Evolutionary conservation across 2,888 invertebrate genomes (phyloP).

Genomic region (Drosophila nr. perissopoda): DNA sequence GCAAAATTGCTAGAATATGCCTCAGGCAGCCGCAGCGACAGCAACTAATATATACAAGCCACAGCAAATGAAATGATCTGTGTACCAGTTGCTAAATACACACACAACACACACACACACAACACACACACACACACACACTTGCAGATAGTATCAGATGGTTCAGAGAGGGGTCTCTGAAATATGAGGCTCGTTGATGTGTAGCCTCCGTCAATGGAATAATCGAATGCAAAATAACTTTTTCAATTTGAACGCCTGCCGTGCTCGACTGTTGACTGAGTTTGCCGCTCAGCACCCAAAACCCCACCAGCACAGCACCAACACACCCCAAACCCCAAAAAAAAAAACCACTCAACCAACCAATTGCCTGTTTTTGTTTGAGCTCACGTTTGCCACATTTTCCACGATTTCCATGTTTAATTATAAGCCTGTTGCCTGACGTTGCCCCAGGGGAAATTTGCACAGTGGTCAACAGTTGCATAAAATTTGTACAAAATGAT

Average conservation of each 20-base stretch:
- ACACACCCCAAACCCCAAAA: not conserved
- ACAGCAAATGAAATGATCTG: constrained; percentile 65
- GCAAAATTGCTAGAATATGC: constrained; percentile 74
- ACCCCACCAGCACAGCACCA: constrained; percentile 6
- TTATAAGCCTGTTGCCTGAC: constrained; percentile 58
- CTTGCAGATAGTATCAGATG: not conserved
- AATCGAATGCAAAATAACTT: constrained; percentile 79
- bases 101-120: not conserved
- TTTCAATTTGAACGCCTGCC: constrained; percentile 69
- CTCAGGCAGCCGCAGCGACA: constrained; percentile 19
- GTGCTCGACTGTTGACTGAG: constrained; percentile 38
- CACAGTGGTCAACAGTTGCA: constrained; percentile 12
- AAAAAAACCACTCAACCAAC: not conserved
- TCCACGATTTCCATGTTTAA: constrained; percentile 77
- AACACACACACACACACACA: not conserved
- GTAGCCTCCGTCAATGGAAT: constrained; percentile 45
- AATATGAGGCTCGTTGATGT: constrained; percentile 48
- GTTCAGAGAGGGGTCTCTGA: constrained; percentile 8
- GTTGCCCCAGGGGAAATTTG: constrained; percentile 73
- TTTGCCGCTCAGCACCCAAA: not conserved
- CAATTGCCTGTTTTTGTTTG: constrained; percentile 44
- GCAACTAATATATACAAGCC: constrained; percentile 17
- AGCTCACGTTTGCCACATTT: constrained; percentile 70
- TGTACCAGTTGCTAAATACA: constrained; percentile 4
- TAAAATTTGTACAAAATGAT: not conserved